A percentile compares a stretch with the other conserved stretches of the same genome.
Evolutionary conservation across 2,888 invertebrate species (phyloP).

Genomic region (Coelopa pilipes): DNA sequence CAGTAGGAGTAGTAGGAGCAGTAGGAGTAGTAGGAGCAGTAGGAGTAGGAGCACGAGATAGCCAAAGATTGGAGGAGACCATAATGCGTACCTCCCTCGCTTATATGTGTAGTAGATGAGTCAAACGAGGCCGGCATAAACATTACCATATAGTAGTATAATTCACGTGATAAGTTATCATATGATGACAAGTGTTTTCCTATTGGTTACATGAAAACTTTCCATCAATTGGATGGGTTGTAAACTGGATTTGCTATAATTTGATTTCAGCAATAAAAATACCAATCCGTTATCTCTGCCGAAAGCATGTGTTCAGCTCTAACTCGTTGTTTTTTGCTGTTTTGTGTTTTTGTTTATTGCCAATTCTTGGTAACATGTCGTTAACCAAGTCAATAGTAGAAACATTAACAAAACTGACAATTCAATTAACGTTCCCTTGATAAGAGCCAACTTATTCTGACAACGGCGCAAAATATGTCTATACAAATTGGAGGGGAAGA

Average conservation of each 20-base stretch:
- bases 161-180: too few relatives aligned
- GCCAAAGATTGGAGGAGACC: too few relatives aligned
- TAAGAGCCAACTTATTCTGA: slow-evolving; percentile 15
- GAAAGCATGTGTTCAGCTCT: neutral
- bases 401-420: slow-evolving; percentile 23
- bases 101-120: too few relatives aligned
- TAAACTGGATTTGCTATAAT: slow-evolving; percentile 8
- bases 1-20: too few relatives aligned
- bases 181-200: too few relatives aligned
- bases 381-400: slow-evolving; percentile 19
- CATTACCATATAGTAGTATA: too few relatives aligned
- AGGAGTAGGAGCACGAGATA: too few relatives aligned
- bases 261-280: slow-evolving; percentile 5
- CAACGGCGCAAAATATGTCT: too few relatives aligned
- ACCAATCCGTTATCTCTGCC: neutral
- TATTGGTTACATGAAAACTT: neutral
- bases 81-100: too few relatives aligned
- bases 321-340: neutral
- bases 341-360: neutral
- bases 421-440: slow-evolving; percentile 23
- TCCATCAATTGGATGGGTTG: neutral
- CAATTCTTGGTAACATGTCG: slow-evolving; percentile 13
- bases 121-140: too few relatives aligned
- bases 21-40: too few relatives aligned
- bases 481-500: too few relatives aligned